Evolutionary conservation across 2,888 invertebrate genomes (phyloP), one percentile per base, ranked within the genome.

Genomic region (Hoplodrina ambigua): DNA sequence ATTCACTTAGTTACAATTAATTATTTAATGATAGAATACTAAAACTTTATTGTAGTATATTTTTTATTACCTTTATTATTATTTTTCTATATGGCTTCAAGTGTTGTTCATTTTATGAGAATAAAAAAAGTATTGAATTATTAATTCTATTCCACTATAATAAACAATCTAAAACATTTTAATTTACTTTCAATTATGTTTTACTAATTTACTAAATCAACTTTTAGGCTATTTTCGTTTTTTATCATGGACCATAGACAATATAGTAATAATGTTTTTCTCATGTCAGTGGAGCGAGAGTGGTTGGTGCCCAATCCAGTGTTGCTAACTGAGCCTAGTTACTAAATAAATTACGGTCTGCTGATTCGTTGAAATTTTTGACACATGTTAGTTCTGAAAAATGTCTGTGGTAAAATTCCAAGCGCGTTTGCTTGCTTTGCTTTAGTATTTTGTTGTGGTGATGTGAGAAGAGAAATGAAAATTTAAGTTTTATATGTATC

Each of bases 371-470:
- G 49, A 57, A 19, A 13, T 19, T 25, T 76, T 72, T 72, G 71
- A 72, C 71, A 70, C 10, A 17, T 72, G 44, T 13, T 50, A 41
- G 44, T 60, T 63, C 7, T 63, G 57, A 57, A 50, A 65, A 30
- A 67, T 74, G 67, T 82, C 82, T 83, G 60, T 83, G 82, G 74
- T 73, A 58, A 57, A 74, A 70, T 74, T 82, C 74, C 84, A 76
- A 84, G 71, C 77, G 75, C 75, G 69, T 73, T 77, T 76, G 75
- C 75, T 78, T 76, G 75, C 78, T 81, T 66, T 69, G 73, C 63
- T 69, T 78, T 75, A 70, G 52, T 82, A 81, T 77, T 80, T 81
- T 77, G 81, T 83, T 83, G 73, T 83, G 81, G 70, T 84, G 83
- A 80, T 80, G 63, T 69, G 70, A 77, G 49, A 73, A 63, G 59